A percentile compares a stretch with the other conserved stretches of the same genome.
Evolutionary conservation across 1,140 invertebrate species (phyloP).

Genomic region (Samia ricini): DNA sequence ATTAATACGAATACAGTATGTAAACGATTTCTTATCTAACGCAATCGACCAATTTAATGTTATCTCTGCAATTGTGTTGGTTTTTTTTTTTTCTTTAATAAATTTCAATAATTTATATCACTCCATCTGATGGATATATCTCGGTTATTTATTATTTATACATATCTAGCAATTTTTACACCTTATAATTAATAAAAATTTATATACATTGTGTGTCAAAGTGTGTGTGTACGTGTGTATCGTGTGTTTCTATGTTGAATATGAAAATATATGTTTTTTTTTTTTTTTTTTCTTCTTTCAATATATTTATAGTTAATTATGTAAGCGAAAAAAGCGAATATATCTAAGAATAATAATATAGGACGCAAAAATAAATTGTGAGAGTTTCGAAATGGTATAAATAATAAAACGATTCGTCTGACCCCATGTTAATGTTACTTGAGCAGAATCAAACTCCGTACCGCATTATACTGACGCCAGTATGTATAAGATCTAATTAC

Average conservation of each 20-base stretch:
- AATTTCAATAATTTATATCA: constrained; percentile 8
- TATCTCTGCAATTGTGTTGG: too few species aligned
- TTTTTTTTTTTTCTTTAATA: not conserved
- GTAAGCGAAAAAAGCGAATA: constrained; percentile 34
- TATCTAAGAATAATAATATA: constrained; percentile 22
- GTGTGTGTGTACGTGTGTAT: constrained; percentile 17
- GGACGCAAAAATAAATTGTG: constrained; percentile 31
- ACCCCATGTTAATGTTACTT: not conserved
- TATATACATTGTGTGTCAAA: constrained; percentile 38
- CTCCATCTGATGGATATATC: constrained; percentile 48
- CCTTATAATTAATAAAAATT: constrained; percentile 45
- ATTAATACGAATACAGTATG: constrained; percentile 45
- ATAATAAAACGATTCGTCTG: not conserved
- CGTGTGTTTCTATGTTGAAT: too few species aligned
- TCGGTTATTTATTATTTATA: constrained; percentile 21
- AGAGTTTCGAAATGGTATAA: not conserved
- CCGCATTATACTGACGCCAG: not conserved
- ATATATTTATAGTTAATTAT: constrained; percentile 14
- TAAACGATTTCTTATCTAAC: constrained; percentile 49
- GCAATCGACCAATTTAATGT: too few species aligned
- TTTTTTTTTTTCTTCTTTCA: too few species aligned
- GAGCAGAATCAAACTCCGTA: not conserved
- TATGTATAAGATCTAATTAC: not conserved
- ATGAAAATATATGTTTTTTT: constrained; percentile 38
- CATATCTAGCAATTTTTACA: constrained; percentile 53